These are phyloP conservation scores for Ornithoptera alexandrae DNA, from an alignment of 2,888 invertebrate species.

Conservation along the genomic window DNA sequence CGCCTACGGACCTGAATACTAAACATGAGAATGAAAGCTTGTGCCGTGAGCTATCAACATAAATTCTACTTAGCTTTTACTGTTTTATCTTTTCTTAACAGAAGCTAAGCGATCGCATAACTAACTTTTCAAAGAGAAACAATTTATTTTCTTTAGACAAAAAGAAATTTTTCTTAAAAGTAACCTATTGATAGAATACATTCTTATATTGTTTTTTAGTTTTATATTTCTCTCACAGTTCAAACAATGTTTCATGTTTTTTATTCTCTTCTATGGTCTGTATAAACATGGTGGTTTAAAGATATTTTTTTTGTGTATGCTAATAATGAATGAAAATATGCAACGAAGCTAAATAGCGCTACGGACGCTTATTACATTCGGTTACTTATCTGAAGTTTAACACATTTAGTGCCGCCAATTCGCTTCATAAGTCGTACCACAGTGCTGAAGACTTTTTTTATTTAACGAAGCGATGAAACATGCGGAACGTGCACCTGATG, in stretches of 20 bases:
- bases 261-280: neutral
- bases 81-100: conserved; percentile 2
- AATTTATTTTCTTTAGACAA: neutral
- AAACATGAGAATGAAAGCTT: conserved; percentile 8
- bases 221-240: neutral
- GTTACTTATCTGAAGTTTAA: conserved; percentile 23
- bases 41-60: neutral
- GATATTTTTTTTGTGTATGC: neutral
- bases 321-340: conserved; percentile 21
- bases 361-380: conserved; percentile 21
- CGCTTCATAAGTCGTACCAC: too few species aligned
- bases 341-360: conserved; percentile 23
- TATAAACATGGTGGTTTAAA: neutral
- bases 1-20: conserved; percentile 18
- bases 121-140: neutral
- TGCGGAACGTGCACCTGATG: too few species aligned
- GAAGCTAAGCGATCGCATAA: neutral
- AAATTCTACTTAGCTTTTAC: neutral
- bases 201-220: neutral
- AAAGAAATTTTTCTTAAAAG: neutral
- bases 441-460: too few species aligned
- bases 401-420: too few species aligned
- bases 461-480: too few species aligned
- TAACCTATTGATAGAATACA: neutral
- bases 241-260: neutral